Evolutionary conservation across 2,797 vertebrate genomes (phyloP).

Genomic region (Anguilla pacifica): DNA sequence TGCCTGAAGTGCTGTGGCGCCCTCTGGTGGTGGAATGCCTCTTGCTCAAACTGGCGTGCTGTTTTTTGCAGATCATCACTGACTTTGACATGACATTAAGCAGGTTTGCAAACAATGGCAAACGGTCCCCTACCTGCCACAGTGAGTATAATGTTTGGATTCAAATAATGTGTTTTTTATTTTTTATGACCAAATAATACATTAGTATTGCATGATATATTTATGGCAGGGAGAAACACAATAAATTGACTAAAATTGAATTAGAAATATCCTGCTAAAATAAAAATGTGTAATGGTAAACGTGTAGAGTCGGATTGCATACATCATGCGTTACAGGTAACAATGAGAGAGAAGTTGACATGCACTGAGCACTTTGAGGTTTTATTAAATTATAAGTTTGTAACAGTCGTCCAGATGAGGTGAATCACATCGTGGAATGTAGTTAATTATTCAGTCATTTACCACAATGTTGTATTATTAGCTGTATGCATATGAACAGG

Average conservation of each 20-base stretch:
- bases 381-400: neutral
- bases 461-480: too few relatives aligned
- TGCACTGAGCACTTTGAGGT: neutral
- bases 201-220: neutral
- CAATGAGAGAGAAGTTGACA: neutral
- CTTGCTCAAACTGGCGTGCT: constrained; percentile 4
- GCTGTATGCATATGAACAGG: too few relatives aligned
- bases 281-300: too few relatives aligned
- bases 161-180: neutral
- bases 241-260: neutral
- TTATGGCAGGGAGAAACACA: neutral
- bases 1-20: neutral
- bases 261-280: neutral
- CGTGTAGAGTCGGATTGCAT: too few relatives aligned
- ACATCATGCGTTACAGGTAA: too few relatives aligned
- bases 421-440: neutral
- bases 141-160: constrained; percentile 75
- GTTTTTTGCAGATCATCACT: constrained; percentile 85
- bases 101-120: constrained; percentile 90
- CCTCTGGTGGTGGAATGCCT: neutral
- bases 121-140: constrained; percentile 91
- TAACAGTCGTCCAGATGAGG: neutral
- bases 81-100: constrained; percentile 99
- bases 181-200: neutral
- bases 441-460: neutral